A percentile compares a stretch with the other conserved stretches of the same genome.
These are phyloP conservation scores for Anhinga rufa DNA, from an alignment of 2,113 vertebrate species.

Conservation along the genomic window DNA sequence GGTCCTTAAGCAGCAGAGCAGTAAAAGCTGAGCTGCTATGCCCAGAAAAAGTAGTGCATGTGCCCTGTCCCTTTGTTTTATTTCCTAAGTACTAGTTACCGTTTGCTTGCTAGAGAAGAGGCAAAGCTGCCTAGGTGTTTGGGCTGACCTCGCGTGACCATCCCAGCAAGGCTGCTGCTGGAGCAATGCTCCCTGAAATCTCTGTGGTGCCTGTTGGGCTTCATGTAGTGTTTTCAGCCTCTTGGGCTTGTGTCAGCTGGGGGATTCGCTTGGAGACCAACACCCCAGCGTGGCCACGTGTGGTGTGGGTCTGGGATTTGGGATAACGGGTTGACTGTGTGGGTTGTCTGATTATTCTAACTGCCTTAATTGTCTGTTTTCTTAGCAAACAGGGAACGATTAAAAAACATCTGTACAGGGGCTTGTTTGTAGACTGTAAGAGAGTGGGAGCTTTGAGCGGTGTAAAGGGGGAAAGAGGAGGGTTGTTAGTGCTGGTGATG, in stretches of 20 bases:
- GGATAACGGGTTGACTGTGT: fast-evolving
- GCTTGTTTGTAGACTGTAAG: not conserved
- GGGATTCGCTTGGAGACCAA: not conserved
- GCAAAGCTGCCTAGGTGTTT: not conserved
- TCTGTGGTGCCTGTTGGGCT: not conserved
- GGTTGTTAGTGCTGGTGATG: not conserved
- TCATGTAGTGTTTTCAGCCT: fast-evolving
- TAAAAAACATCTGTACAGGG: not conserved
- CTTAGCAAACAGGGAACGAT: not conserved
- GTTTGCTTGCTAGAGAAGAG: not conserved
- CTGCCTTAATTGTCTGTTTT: not conserved
- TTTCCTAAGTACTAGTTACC: not conserved
- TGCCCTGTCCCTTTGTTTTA: not conserved
- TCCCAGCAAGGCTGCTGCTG: fast-evolving
- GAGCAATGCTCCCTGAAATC: not conserved
- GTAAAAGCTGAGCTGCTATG: not conserved
- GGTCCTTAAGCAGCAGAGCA: not conserved
- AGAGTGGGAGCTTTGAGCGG: fast-evolving
- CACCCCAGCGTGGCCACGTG: fast-evolving
- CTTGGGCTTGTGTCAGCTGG: not conserved
- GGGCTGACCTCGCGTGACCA: not conserved
- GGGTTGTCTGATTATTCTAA: not conserved
- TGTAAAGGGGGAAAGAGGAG: not conserved
- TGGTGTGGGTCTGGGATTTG: not conserved
- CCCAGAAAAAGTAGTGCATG: not conserved